Evolutionary conservation across 1,140 invertebrate genomes (phyloP), one percentile per base, ranked within the genome.

Genomic region (Euborellia annulipes): DNA sequence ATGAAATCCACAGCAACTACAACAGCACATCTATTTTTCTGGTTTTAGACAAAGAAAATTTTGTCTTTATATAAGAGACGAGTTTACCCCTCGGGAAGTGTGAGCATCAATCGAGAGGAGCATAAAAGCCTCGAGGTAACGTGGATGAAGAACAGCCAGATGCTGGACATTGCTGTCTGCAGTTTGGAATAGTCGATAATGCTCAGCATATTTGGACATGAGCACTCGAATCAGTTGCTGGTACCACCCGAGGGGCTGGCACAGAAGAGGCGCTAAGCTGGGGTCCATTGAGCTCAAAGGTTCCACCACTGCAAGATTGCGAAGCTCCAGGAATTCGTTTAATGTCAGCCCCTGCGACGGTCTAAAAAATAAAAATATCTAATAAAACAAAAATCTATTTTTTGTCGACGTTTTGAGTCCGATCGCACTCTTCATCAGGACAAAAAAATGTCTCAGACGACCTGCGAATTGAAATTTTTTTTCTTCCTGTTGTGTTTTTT

Each of bases 171-270:
- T 72, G 7, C 71, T 71, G 60, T 81, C 76, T 3, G 65, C 56
- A 3, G 75, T 71, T 39, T 66, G 65, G 54, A 78, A 81, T 43
- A 66, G 63, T 50, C 77, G 69, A 56, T 74, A 68, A 50, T 70
- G 66, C 32, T 78, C 73, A 41, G 66, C 64, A 55, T 81, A 81
- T 55, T 77, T 78, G 32, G 67, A 62, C 32, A 71, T 65, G n/a
- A 83, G 58, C 17, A 78, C 65, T 54, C 75, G 72, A 0, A 71
- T 66, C 14, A 83, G 61, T 8, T 66, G 61, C 50, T 78, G 73
- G 55, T 82, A 83, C 79, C 80, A 85, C 2, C 59, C 50, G 1
- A 80, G 54, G 6, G 77, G 70, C 56, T 84, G 79, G 52, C 71
- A 70, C 2, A 76, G 54, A 13, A 85, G 63, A 3, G 69, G 67